Percentiles rank a stretch among this genome's conserved stretches.
These are phyloP conservation scores for Malaclemys terrapin DNA, from an alignment of 2,113 vertebrate genomes.

Conservation along the genomic window DNA sequence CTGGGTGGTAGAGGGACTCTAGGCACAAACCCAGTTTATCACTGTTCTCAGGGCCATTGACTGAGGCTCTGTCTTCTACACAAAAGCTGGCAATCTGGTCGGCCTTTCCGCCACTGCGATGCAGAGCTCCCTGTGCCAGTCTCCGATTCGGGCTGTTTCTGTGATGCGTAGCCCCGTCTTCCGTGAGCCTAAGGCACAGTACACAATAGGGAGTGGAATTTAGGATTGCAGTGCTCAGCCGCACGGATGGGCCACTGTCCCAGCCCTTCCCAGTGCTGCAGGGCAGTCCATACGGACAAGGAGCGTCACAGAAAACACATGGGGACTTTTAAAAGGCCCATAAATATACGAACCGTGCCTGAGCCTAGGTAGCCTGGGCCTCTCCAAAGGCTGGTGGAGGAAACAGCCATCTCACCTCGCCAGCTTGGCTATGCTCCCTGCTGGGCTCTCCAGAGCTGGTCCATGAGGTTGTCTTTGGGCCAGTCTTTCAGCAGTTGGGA, in stretches of 20 bases:
- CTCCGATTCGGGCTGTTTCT: not conserved
- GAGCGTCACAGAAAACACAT: not conserved
- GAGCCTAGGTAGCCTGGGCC: not conserved
- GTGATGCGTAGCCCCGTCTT: not conserved
- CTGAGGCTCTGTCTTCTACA: not conserved
- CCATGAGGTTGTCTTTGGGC: not conserved
- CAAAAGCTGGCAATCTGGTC: not conserved
- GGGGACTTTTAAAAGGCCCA: not conserved
- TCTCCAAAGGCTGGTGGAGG: not conserved
- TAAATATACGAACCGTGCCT: not conserved
- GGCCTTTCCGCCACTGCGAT: not conserved
- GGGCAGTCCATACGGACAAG: not conserved
- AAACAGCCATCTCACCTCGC: not conserved
- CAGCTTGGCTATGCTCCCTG: not conserved
- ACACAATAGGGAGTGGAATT: not conserved
- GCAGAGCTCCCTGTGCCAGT: not conserved
- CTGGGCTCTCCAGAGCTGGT: not conserved
- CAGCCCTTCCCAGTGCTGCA: not conserved
- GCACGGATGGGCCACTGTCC: not conserved
- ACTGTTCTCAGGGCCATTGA: not conserved
- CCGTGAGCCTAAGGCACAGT: not conserved
- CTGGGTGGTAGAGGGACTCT: not conserved
- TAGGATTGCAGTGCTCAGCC: not conserved
- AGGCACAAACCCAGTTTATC: not conserved
- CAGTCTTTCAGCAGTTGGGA: not conserved